Base-by-base conservation (phyloP, 2,888 invertebrate genomes). In the Acronicta aceris region DNA sequence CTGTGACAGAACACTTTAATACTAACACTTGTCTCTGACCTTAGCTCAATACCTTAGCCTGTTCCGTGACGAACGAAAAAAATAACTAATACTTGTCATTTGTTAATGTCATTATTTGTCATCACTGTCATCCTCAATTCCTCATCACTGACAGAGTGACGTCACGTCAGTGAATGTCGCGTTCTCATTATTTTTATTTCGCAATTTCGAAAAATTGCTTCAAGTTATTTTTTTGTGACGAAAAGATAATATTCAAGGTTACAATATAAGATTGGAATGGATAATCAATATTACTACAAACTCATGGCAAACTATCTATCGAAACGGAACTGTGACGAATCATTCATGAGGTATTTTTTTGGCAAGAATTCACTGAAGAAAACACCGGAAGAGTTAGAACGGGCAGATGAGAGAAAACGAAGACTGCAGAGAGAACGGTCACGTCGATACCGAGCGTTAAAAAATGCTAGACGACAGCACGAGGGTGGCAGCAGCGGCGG, bases 111-210 rank as follows among this genome's bases (percentile, higher is more conserved):
- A n/a, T n/a, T n/a, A n/a, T 27, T 6, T 27, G 27, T 27, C 21
- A 21, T 21, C 21, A 27, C 2, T 30, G 30, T 9, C 30, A 30
- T n/a, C n/a, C n/a, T n/a, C n/a, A n/a, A n/a, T n/a, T n/a, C n/a
- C n/a, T n/a, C n/a, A n/a, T 74, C 79, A 81, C 75, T 74, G 74
- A 84, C 75, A 82, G 81, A 87, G 79, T 89, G 89, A 91, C 90
- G 90, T 91, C 89, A 92, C 87, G 83, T 83, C 82, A 85, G 81
- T 83, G 82, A 86, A 76, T 81, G 81, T 89, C 84, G 85, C 84
- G 89, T 91, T 92, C 91, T 88, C 89, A 88, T 90, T 93, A 92
- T 92, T 92, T 92, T 93, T 92, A 88, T 93, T 93, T 93, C 92
- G 89, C 88, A 92, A 92, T 88, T 89, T 86, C 80, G 70, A 82